Base-by-base conservation (phyloP, 2,113 vertebrate genomes). In the Nettapus auritus region DNA sequence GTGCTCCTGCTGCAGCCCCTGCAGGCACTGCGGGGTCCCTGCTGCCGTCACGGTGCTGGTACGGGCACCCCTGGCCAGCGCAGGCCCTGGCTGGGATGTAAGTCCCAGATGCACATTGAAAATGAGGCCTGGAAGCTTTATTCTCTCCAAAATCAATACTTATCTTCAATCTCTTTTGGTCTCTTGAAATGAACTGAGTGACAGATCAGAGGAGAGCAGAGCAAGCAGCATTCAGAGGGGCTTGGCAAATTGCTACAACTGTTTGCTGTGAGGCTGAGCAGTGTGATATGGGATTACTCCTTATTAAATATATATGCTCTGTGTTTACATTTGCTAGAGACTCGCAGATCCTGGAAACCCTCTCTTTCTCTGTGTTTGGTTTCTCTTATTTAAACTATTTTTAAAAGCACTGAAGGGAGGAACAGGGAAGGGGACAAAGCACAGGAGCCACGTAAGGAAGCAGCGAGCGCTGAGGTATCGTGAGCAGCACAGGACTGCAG, bases 231-330 rank as follows among this genome's bases (percentile, higher is more conserved):
- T 23, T 59, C 20, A 6, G 52, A 13, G 75, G 50, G 63, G 31
- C 60, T 6, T 5, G 1, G 34, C 76, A 28, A 7, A 46, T 34
- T 6, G 42, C 76, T 71, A 11, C 34, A 11, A 38, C 46, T 48
- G 78, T 73, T 76, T 57, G 63, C 86, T 6, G 33, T 14, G 86
- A 70, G 89, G 73, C 92, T 8, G 9, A 74, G 76, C 12, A 3
- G 63, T 36, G 5, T 2, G 53, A n/a, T 26, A 13, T 2, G 11
- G 91, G 95, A 69, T 95, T 50, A 36, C 46, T 75, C 81, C 94
- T 82, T 87, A 88, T 96, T 69, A 91, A 94, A 96, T 71, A 38
- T 21, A 46, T 50, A 18, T 25, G 77, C 80, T 71, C 78, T 5
- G 29, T 82, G 78, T 95, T 95, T 87, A 29, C 69, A 11, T 36